Evolutionary conservation across 2,113 vertebrate genomes (phyloP).

Genomic region (Clarias gariepinus): DNA sequence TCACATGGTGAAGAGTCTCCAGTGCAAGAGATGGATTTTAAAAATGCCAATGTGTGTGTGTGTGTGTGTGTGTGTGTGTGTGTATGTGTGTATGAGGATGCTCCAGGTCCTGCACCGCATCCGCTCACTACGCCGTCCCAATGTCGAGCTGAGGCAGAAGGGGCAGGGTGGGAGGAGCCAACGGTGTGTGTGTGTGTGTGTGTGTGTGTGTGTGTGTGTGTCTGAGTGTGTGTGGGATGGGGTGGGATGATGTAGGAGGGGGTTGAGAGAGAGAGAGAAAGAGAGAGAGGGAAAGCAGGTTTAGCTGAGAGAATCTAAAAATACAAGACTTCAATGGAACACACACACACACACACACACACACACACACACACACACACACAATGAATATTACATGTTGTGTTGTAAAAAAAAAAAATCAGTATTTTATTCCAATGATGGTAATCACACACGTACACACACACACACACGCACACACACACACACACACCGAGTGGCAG

Average conservation of each 20-base stretch:
- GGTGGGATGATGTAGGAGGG: slow-evolving; percentile 9
- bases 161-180: slow-evolving; percentile 63
- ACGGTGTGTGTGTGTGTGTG: slow-evolving; percentile 3
- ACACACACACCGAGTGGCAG: slow-evolving; percentile 44
- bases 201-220: not conserved
- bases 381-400: no score
- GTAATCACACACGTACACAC: slow-evolving; percentile 21
- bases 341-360: slow-evolving; percentile 56
- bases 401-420: not conserved
- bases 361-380: slow-evolving; percentile 50
- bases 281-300: slow-evolving; percentile 2
- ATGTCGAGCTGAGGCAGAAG: slow-evolving; percentile 62
- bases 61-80: slow-evolving; percentile 25
- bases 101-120: slow-evolving; percentile 63
- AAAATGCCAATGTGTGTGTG: slow-evolving; percentile 22
- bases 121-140: slow-evolving; percentile 70
- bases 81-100: slow-evolving; percentile 53
- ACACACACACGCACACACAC: slow-evolving; percentile 40
- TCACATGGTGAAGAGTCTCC: slow-evolving; percentile 10
- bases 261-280: slow-evolving; percentile 1
- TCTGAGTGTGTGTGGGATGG: not conserved
- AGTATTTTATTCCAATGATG: slow-evolving; percentile 15
- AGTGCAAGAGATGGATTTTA: not conserved
- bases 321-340: slow-evolving; percentile 67
- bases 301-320: slow-evolving; percentile 53